These are phyloP conservation scores for Diloba caeruleocephala DNA, from an alignment of 2,888 invertebrate genomes.

Conservation along the genomic window DNA sequence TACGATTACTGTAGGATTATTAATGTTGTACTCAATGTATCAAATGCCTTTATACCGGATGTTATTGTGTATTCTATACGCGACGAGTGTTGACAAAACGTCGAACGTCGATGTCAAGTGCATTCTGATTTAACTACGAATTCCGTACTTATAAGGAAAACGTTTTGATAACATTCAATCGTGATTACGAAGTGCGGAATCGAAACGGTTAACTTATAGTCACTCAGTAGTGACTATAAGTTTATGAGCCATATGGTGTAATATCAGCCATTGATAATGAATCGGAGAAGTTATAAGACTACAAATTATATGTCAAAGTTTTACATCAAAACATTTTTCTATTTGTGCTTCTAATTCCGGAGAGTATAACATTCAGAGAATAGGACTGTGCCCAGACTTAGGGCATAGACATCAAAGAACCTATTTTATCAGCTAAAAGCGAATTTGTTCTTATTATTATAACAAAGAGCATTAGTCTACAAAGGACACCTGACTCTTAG, in stretches of 20 bases:
- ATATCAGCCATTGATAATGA: too few relatives aligned
- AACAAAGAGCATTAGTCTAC: conserved; percentile 26
- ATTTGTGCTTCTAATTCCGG: conserved; percentile 21
- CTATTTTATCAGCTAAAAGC: conserved; percentile 15
- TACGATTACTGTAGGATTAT: conserved; percentile 40
- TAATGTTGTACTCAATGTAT: conserved; percentile 50
- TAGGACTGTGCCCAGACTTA: conserved; percentile 11
- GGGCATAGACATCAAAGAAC: conserved; percentile 19
- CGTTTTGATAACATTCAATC: conserved; percentile 41
- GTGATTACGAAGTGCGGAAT: conserved; percentile 14
- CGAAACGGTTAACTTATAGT: conserved; percentile 26
- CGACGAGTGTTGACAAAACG: conserved; percentile 69
- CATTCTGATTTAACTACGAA: conserved; percentile 44
- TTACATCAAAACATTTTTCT: conserved; percentile 9
- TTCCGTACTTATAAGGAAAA: conserved; percentile 48
- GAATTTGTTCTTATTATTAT: conserved; percentile 21
- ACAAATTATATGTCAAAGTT: conserved; percentile 5
- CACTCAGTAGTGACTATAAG: conserved; percentile 9
- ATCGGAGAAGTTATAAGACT: conserved; percentile 1
- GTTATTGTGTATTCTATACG: conserved; percentile 68
- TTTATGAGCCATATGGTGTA: too few relatives aligned
- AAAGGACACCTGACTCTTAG: conserved; percentile 27
- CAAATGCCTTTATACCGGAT: conserved; percentile 54
- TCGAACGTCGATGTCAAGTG: conserved; percentile 49
- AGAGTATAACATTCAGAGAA: conserved; percentile 17